A percentile compares a stretch with the other conserved stretches of the same genome.
Evolutionary conservation across 2,113 vertebrate genomes (phyloP).

Genomic region (Myiopsitta monachus): DNA sequence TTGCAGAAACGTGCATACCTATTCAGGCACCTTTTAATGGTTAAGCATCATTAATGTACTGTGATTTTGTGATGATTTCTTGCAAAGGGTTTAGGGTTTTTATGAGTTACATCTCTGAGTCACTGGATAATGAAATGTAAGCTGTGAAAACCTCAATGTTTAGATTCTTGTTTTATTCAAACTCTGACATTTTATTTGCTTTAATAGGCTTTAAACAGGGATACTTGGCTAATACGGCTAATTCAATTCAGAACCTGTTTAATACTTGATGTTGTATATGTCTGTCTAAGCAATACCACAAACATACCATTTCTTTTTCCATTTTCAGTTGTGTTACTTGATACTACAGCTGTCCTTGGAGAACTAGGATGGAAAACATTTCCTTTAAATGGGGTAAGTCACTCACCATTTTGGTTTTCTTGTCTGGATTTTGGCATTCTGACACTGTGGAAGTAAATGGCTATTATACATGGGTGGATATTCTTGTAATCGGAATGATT

Average conservation of each 20-base stretch:
- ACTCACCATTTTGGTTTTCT: background rate
- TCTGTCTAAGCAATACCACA: background rate
- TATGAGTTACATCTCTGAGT: background rate
- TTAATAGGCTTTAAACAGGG: background rate
- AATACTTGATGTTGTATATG: background rate
- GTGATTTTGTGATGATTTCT: background rate
- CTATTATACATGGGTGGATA: background rate
- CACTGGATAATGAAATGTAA: background rate
- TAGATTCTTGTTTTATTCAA: background rate
- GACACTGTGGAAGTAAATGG: background rate
- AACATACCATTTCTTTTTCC: slow-evolving; percentile 65
- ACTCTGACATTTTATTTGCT: background rate
- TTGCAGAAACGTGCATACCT: background rate
- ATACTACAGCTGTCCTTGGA: slow-evolving; percentile 89
- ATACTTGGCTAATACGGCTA: background rate
- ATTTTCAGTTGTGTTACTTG: slow-evolving; percentile 89
- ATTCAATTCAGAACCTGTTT: background rate
- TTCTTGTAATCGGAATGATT: background rate
- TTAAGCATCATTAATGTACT: background rate
- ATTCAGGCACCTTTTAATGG: background rate
- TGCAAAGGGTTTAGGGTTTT: background rate
- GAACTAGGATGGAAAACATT: slow-evolving; percentile 95
- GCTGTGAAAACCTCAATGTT: background rate
- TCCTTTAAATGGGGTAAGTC: slow-evolving; percentile 94
- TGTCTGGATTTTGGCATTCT: background rate